Base-by-base conservation (phyloP, 2,113 vertebrate genomes). In the Neofelis nebulosa region DNA sequence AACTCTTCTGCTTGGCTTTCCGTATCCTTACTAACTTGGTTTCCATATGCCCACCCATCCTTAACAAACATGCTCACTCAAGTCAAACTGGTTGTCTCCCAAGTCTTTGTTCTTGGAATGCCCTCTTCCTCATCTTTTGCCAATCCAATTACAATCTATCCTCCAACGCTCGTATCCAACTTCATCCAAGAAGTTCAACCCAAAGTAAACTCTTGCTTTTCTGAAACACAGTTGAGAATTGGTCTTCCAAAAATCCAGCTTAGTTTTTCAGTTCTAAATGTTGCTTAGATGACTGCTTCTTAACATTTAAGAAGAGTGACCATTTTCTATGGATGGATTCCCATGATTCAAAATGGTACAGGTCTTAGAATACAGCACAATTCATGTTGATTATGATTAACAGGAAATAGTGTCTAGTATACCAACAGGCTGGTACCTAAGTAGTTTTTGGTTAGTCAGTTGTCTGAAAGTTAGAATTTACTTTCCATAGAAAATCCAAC, bases 101-200 rank as follows among this genome's bases (percentile, higher is more conserved):
- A 14, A 23, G 25, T 69, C 50, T 91, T 76, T 91, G n/a, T 23
- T 61, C 52, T 36, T 27, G 3, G 55, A 94, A 78, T 80, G 4
- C 6, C 50, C 57, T 89, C 52, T 83, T 38, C 63, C 82, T 80
- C 85, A 27, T 68, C 57, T 69, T 91, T 94, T 89, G 78, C n/a
- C 85, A 95, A 63, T 94, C 31, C 69, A 91, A 80, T 45, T 91
- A 93, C 13, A 96, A 80, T 41, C n/a, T 66, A 94, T 38, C 55
- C 25, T 95, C 81, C n/a, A 92, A 89, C 73, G 21, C 29, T 89
- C 48, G 90, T 52, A 82, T 48, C 18, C 73, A 89, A 83, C 29
- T 89, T 89, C 36, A 25, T 92, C 61, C n/a, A 69, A 38, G 21
- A 79, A 92, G 21, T 82, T 78, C 50, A 92, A 85, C 3, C 25